Evolutionary conservation across 1,140 invertebrate species (phyloP), one percentile per base, ranked within the genome.

Genomic region (Oscheius sp.): DNA sequence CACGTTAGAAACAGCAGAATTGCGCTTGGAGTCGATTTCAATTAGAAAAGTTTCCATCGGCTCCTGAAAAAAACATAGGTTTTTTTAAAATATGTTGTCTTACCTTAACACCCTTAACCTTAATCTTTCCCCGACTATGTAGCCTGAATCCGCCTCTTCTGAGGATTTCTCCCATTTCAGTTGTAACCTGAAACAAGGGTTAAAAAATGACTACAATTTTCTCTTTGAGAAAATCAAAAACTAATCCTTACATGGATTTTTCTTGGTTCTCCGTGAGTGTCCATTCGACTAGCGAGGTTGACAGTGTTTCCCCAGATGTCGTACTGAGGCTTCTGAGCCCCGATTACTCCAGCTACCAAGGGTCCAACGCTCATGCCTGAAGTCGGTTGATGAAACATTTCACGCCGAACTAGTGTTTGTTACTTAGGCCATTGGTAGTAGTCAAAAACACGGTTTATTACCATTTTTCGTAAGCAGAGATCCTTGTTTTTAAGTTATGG

Each of bases 241-340:
- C 4, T 62, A n/a, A 7, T 26, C n/a, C 77, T 85, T 68, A 89
- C 88, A 84, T 89, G 88, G 77, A 89, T 88, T 67, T 89, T 88
- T 29, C 92, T 92, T 88, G 94, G 92, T 76, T 91, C 88, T 0
- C 94, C 94, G 72, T 93, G 95, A 76, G 93, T 94, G 84, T 97
- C 94, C 94, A 97, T 97, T 32, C 95, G 87, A 7, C 93, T 95
- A 1, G 93, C 93, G 1, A 97, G 93, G 85, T 98, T 97, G 0
- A 97, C 95, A 0, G 94, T 94, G 85, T 97, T 97, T 2, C 95
- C 93, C 95, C 95, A 97, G 78, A 95, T 97, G 80, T 97, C 95
- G 86, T 97, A 97, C 80, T 97, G 94, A 0, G 95, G 95, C 83
- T 97, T 97, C 82, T 95, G 92, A 0, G 94, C 93, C 0, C 94